These are phyloP conservation scores for Dendrolimus houi DNA, from an alignment of 2,888 invertebrate genomes.

Conservation along the genomic window DNA sequence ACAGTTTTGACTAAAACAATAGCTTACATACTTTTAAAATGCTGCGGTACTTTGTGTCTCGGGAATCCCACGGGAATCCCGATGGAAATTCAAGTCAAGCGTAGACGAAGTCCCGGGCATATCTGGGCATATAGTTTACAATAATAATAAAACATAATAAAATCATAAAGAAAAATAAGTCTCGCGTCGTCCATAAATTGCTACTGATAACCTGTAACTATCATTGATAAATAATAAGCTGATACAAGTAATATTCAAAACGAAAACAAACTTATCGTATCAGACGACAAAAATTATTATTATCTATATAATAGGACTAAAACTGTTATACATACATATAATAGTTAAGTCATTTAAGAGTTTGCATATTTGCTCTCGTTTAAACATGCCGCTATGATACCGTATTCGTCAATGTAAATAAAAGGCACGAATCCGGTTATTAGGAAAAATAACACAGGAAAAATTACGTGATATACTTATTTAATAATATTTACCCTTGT, in stretches of 20 bases:
- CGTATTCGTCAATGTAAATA: neutral
- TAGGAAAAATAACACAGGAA: neutral
- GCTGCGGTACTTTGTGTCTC: no score
- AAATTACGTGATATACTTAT: neutral
- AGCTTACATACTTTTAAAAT: no score
- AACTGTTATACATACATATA: neutral
- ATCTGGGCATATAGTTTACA: neutral
- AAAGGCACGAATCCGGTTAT: neutral
- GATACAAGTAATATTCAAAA: conserved; percentile 19
- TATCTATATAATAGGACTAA: neutral
- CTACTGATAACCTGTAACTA: conserved; percentile 38
- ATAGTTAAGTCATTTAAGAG: neutral
- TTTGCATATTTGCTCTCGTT: neutral
- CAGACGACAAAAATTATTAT: neutral
- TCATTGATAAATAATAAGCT: conserved; percentile 18
- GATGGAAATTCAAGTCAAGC: no score
- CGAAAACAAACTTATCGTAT: conserved; percentile 21
- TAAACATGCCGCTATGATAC: neutral
- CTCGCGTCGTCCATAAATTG: conserved; percentile 16
- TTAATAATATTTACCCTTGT: no score
- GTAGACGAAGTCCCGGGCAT: no score
- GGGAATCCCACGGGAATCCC: no score
- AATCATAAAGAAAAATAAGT: conserved; percentile 8
- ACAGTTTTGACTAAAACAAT: no score
- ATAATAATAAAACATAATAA: neutral